Conservation (phyloP, 2,888 invertebrate species). For the Lysandra coridon region DNA sequence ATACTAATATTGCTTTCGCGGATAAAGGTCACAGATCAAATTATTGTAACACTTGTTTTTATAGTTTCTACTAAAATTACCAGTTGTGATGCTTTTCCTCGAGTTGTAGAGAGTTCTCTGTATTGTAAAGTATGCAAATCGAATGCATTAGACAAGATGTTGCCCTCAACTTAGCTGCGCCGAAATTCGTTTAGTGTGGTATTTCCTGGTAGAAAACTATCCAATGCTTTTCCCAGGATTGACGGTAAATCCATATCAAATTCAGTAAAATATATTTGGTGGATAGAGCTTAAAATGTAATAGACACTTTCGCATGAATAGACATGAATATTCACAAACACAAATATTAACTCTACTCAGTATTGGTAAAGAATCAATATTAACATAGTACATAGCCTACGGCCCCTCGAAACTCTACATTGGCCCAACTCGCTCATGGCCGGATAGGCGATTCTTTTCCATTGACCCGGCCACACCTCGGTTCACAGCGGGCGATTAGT, state of each 20-base stretch:
- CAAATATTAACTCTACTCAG: too few species aligned
- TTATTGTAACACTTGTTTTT: background rate
- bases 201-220: too few species aligned
- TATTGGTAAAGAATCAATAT: too few species aligned
- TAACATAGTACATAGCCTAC: background rate
- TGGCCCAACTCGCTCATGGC: background rate
- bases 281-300: too few species aligned
- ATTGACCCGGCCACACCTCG: slow-evolving; percentile 9
- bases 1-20: slow-evolving; percentile 16
- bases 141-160: background rate
- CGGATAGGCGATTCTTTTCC: background rate
- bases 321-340: too few species aligned
- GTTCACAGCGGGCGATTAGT: background rate
- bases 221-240: too few species aligned
- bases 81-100: background rate
- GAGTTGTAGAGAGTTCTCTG: background rate
- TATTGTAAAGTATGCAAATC: background rate
- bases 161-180: background rate
- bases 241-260: too few species aligned
- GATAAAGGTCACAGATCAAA: slow-evolving; percentile 17
- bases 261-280: too few species aligned
- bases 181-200: background rate
- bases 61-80: background rate
- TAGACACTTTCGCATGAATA: too few species aligned
- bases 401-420: background rate